Base-by-base conservation (phyloP, 2,797 vertebrate species). In the Intellagama lesueurii region DNA sequence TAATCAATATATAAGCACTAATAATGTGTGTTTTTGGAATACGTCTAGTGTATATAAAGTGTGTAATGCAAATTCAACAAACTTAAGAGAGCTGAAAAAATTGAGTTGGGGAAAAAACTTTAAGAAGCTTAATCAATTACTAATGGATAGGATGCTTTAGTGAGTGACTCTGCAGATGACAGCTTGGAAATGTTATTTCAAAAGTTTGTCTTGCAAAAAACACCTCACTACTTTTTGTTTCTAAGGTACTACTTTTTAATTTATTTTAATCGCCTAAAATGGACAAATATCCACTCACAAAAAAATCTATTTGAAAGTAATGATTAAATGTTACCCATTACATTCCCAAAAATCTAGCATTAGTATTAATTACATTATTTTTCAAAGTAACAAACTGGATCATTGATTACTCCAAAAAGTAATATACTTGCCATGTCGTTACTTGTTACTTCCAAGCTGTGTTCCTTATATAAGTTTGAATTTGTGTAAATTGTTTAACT, bases 21-120 rank as follows among this genome's bases (percentile, higher is more conserved):
- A 24, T 70, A 0, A 0, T 0, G 1, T 1, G 47, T 7, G 80
- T 87, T 81, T 82, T 73, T 79, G 5, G 32, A 79, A 5, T 28
- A 76, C 91, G 80, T 68, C 5, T n/a, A 89, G 47, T 1, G 91
- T 68, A 88, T 78, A 90, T 83, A 30, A 68, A 90, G 60, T 64
- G 60, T 1, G 60, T 19, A 64, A 64, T 9, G 12, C 12, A 64
- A 64, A 19, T 64, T 64, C 60, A 64, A 64, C 60, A 64, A 19
- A 64, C 17, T 1, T 19, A 64, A 9, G 60, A 64, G 6, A 64
- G 60, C 60, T 64, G 6, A 64, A 19, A 64, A 2, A 64, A 8
- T 19, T 64, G 12, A 64, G 3, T 72, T n/a, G n/a, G 70, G 11
- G 4, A 32, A 14, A 72, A 32, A 72, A 72, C 70, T n/a, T 72